Base-by-base conservation (phyloP, 2,113 vertebrate species). In the Ictidomys tridecemlineatus region DNA sequence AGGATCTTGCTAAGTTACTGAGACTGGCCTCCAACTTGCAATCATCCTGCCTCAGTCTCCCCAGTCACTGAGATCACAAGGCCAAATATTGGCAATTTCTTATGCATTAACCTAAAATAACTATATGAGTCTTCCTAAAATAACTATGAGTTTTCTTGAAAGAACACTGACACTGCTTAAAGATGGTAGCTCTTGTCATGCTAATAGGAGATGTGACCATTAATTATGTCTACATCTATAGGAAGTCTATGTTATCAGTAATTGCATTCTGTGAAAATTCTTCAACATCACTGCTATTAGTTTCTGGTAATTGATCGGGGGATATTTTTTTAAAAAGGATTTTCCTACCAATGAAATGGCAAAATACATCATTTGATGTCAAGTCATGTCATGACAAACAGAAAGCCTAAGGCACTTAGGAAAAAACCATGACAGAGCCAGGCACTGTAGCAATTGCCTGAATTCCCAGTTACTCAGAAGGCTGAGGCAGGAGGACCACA, bases 231-330 rank as follows among this genome's bases (percentile, higher is more conserved):
- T 42, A 6, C 0, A 74, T 72, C 16, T 65, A 14, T 2, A 91
- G 3, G 20, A 7, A 70, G 30, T 28, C 34, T 61, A 5, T 77
- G 26, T 45, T 69, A 58, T 12, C 39, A n/a, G 42, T 39, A 92
- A 72, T 13, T 42, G 86, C 48, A 78, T 78, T 93, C 61, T 45
- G 22, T 65, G 80, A 94, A 37, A 95, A 88, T 63, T 90, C n/a
- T 30, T 65, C 4, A 70, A 10, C 39, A 53, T 58, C 30, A 80
- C 5, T 8, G 0, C 45, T 91, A 32, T 53, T 91, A 32, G 63
- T 42, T 39, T n/a, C 58, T 84, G 37, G 65, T 51, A 30, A 96
- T 4, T 56, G 30, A 51, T 78, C 48, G 85, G 4, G 18, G 51
- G 63, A 45, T 10, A 90, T 48, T 74, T 70, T 16, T 18, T 79